A percentile compares a stretch with the other conserved stretches of the same genome.
These are phyloP conservation scores for Salarias fasciatus DNA, from an alignment of 2,797 vertebrate genomes.

Conservation along the genomic window DNA sequence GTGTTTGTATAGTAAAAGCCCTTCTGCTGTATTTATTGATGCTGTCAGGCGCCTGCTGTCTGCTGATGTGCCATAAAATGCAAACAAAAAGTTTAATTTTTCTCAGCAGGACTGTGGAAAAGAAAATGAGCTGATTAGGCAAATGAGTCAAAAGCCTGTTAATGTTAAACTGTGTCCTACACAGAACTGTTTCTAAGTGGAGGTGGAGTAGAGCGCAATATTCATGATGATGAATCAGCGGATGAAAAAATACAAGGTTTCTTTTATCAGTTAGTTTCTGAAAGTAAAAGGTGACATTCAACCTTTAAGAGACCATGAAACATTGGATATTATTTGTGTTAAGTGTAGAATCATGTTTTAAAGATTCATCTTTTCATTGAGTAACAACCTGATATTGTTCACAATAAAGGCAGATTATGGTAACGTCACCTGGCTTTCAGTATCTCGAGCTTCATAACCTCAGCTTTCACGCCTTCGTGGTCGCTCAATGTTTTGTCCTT, in stretches of 20 bases:
- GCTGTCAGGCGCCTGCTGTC: conserved; percentile 36
- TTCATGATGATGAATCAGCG: background rate
- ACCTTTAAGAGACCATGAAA: too few relatives aligned
- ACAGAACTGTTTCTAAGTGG: background rate
- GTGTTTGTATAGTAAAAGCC: conserved; percentile 66
- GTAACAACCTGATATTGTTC: too few relatives aligned
- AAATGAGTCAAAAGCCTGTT: conserved; percentile 1
- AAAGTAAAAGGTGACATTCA: too few relatives aligned
- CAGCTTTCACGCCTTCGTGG: too few relatives aligned
- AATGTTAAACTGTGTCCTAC: background rate
- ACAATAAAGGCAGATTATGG: too few relatives aligned
- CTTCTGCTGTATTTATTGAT: conserved; percentile 60
- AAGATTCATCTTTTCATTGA: too few relatives aligned
- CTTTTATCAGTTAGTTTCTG: background rate
- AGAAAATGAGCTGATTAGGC: background rate
- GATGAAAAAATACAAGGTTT: background rate
- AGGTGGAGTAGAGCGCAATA: background rate
- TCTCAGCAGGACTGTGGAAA: background rate
- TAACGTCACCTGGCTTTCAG: too few relatives aligned
- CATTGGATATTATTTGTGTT: too few relatives aligned
- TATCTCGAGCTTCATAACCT: too few relatives aligned
- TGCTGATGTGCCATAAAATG: conserved; percentile 37
- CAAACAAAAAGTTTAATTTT: conserved; percentile 35
- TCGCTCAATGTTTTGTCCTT: too few relatives aligned
- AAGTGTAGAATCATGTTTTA: too few relatives aligned